These are phyloP conservation scores for Ifrita kowaldi DNA, from an alignment of 2,113 vertebrate genomes.

Conservation along the genomic window DNA sequence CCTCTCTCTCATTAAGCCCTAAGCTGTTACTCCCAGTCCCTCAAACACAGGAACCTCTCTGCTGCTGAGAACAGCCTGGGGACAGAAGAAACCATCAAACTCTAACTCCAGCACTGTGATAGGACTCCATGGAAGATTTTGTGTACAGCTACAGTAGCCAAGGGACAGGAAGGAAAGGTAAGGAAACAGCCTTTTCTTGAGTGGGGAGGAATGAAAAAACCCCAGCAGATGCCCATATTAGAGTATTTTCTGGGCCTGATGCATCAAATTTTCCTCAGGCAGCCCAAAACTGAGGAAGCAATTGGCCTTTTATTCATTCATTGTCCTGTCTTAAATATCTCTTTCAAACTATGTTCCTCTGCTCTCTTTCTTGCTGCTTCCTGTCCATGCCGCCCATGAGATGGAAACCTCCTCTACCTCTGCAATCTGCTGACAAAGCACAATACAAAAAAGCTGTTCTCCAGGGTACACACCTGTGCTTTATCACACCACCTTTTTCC, in stretches of 20 bases:
- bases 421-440: background rate
- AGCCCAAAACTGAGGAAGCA: background rate
- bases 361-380: background rate
- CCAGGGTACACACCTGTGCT: conserved; percentile 26
- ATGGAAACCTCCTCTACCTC: background rate
- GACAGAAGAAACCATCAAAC: background rate
- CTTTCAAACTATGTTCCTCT: background rate
- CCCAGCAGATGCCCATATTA: background rate
- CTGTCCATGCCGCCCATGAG: background rate
- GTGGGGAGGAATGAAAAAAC: background rate
- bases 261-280: background rate
- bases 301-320: background rate
- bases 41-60: background rate
- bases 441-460: background rate
- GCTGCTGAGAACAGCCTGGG: background rate
- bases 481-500: background rate
- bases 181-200: background rate
- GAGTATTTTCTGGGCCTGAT: background rate
- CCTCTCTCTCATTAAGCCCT: background rate
- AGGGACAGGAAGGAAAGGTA: background rate
- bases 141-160: background rate
- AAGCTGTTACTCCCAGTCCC: background rate
- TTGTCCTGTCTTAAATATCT: background rate
- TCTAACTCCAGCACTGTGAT: background rate
- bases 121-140: background rate